Base-by-base conservation (phyloP, 2,888 invertebrate species). In the Lycia hirtaria region DNA sequence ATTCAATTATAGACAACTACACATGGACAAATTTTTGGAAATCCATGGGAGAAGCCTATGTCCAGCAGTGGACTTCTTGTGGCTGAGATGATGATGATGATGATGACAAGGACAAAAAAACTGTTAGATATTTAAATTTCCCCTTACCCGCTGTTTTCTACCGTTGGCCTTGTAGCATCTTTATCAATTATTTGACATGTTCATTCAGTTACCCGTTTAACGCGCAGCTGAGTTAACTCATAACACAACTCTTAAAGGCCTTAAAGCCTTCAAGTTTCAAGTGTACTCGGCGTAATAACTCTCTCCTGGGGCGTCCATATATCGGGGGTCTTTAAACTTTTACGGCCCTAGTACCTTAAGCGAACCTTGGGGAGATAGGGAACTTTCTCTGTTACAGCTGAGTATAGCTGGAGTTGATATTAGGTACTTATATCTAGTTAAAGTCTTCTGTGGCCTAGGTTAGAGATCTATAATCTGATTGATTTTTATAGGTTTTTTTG, bases 251-350 rank as follows among this genome's bases (percentile, higher is more conserved):
- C 35, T 19, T n/a, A 19, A n/a, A n/a, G n/a, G n/a, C n/a, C n/a
- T n/a, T n/a, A n/a, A n/a, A n/a, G n/a, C n/a, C n/a, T n/a, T n/a
- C n/a, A 54, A 55, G 26, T 56, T 56, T 12, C 14, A 49, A 56
- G 47, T 49, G 44, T 51, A 60, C 38, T 60, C 52, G 52, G 43
- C 56, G 53, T 60, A 56, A 56, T 52, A 47, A 51, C 43, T 56
- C 19, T 35, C 7, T 32, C 44, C 15, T n/a, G 14, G 22, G 30
- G 47, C 28, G 19, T 35, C 37, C 37, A 48, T 48, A 48, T 48
- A 57, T 52, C 44, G 24, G 19, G 40, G 37, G 37, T 53, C 48
- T 58, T 57, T 58, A 53, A 52, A 48, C 41, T 52, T 52, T 53
- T 49, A 53, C 43, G 48, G 37, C 12, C 14, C 15, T 15, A 1